phyloP scores from a whole-genome alignment of 2,113 vertebrate species.

The Saguinus midas region DNA sequence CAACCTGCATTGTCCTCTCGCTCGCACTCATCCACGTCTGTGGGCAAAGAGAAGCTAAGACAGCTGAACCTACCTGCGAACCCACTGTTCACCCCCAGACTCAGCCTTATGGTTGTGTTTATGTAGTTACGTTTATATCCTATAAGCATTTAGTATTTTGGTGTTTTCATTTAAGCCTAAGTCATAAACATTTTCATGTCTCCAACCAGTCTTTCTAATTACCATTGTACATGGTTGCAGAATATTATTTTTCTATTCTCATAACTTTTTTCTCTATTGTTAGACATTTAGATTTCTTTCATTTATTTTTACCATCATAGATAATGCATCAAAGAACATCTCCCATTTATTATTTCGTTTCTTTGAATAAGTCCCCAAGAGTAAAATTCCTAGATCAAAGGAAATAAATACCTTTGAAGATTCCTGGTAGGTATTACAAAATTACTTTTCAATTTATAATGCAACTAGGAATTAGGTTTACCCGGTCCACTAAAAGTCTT shows the following conservation, averaged over 20 bases:
- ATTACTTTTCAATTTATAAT: constrained; percentile 9
- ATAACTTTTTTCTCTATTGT: background rate
- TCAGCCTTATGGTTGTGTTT: background rate
- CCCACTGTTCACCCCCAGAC: background rate
- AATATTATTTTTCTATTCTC: background rate
- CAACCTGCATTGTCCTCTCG: constrained; percentile 96
- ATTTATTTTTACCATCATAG: constrained; percentile 38
- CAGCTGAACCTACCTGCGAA: background rate
- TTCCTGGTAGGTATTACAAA: constrained; percentile 11
- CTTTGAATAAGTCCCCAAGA: background rate
- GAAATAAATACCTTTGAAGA: background rate
- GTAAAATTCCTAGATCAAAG: background rate
- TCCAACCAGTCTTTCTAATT: background rate
- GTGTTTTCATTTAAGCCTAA: constrained; percentile 23
- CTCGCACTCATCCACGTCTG: constrained; percentile 97
- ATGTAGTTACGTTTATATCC: background rate
- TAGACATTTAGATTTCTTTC: background rate
- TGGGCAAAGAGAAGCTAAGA: background rate
- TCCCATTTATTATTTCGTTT: background rate
- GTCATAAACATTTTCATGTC: background rate
- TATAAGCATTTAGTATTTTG: constrained; percentile 8
- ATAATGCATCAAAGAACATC: constrained; percentile 19
- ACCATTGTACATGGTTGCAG: background rate
- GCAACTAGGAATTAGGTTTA: background rate
- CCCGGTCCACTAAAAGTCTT: background rate